Conservation (phyloP, 2,113 vertebrate species). For the Solea senegalensis region DNA sequence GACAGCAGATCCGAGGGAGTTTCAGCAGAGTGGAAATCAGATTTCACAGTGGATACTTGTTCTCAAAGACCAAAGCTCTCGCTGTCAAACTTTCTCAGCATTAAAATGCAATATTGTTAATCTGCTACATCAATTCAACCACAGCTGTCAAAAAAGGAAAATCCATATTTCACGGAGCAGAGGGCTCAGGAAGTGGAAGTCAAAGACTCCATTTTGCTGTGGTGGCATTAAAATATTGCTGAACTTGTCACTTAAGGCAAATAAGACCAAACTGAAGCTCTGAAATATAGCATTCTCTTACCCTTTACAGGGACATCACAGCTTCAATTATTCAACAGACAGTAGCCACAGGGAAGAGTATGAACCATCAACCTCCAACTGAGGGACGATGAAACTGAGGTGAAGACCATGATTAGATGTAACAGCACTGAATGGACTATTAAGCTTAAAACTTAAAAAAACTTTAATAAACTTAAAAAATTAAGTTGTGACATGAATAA, state of each 20-base stretch:
- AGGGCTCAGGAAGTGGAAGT: constrained; percentile 18
- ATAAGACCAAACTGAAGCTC: constrained; percentile 32
- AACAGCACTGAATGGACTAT: constrained; percentile 3
- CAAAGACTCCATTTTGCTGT: constrained; percentile 55
- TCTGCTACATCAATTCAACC: constrained; percentile 59
- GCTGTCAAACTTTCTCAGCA: constrained; percentile 24
- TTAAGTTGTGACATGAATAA: no score
- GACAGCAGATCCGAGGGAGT: not conserved
- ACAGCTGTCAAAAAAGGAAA: constrained; percentile 33
- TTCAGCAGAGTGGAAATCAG: constrained; percentile 15
- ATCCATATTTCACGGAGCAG: constrained; percentile 60
- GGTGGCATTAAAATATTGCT: constrained; percentile 58
- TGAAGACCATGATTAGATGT: not conserved
- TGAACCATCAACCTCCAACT: constrained; percentile 14
- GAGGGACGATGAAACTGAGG: constrained; percentile 10
- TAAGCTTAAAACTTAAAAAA: no score
- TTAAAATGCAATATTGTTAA: constrained; percentile 58
- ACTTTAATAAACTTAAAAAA: no score
- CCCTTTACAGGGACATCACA: constrained; percentile 36
- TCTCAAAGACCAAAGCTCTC: constrained; percentile 42
- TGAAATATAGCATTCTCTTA: constrained; percentile 41
- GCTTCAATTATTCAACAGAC: constrained; percentile 25
- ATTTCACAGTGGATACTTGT: constrained; percentile 28
- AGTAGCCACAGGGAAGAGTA: constrained; percentile 16
- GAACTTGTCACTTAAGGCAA: constrained; percentile 45